Base-by-base conservation (phyloP, 2,888 invertebrate genomes). In the Sinohyriopsis cumingii region DNA sequence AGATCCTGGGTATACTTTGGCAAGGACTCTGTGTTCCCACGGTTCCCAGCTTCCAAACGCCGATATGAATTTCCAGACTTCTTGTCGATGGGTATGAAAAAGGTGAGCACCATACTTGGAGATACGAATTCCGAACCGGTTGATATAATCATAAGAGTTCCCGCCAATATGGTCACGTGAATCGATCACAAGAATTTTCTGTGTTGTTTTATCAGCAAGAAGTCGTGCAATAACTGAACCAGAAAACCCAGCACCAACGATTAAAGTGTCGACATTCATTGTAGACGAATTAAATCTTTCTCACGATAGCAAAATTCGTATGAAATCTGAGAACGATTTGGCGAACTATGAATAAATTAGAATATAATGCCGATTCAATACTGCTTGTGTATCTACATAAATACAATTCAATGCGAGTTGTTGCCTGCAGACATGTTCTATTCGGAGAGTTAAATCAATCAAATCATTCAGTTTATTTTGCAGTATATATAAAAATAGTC, bases 91-190 rank as follows among this genome's bases (percentile, higher is more conserved):
- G 5, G 67, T 67, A 24, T 67, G 67, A 56, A 67, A 67, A 20
- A 67, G 28, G 45, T 67, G 67, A 3, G 57, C 33, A 18, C 67
- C 67, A 57, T 67, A 67, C 45, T 67, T 67, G 45, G 61, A 45
- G 5, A 67, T 67, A 25, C 62, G n/a, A 28, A 67, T 62, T 53
- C 67, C 67, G 45, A 55, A 54, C 57, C 56, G 55, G 24, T 67
- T 61, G 20, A 62, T 33, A 57, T 56, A 67, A 54, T 67, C 67
- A 24, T 63, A 67, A 28, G 62, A 67, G 55, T 67, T 67, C 5
- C 67, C 67, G 4, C 67, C 67, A 67, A 67, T 62, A 22, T 67
- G 67, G 57, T 67, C 67, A 15, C 67, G 25, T 55, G 60, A 54
- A n/a, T 67, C 67, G 7, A 67, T 24, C 15, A 67, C 33, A 6